phyloP scores from a whole-genome alignment of 2,113 vertebrate genomes.

The Cynopterus brachyotis region DNA sequence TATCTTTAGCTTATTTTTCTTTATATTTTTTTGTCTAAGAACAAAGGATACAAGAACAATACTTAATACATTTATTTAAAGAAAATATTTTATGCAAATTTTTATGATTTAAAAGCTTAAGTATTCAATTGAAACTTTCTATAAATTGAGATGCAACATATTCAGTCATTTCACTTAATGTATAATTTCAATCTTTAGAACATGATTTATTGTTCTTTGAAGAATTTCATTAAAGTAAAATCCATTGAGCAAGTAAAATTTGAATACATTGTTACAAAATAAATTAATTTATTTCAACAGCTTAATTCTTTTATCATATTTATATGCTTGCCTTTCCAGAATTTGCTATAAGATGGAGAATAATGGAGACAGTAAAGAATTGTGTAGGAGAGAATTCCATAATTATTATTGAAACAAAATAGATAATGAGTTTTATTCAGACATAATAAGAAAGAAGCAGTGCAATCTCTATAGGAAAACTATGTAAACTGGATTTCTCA shows the following conservation, averaged over 20 bases:
- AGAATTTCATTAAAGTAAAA: conserved; percentile 87
- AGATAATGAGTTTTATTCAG: conserved; percentile 84
- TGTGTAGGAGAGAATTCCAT: conserved; percentile 77
- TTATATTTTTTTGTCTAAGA: conserved; percentile 71
- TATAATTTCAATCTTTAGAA: conserved; percentile 83
- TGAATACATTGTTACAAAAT: conserved; percentile 84
- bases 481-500: conserved; percentile 74
- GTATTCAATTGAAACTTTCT: conserved; percentile 76
- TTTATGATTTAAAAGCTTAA: conserved; percentile 83
- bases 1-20: conserved; percentile 73
- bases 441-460: conserved; percentile 71
- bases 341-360: conserved; percentile 78
- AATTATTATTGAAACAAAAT: conserved; percentile 87
- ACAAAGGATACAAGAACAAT: conserved; percentile 67
- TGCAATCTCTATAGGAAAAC: conserved; percentile 72
- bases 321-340: conserved; percentile 83
- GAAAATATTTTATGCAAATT: conserved; percentile 80
- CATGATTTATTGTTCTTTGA: conserved; percentile 83
- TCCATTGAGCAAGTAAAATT: conserved; percentile 84
- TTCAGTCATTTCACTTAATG: conserved; percentile 82
- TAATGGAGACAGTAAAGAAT: conserved; percentile 78
- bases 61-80: conserved; percentile 66
- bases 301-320: conserved; percentile 89
- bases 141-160: conserved; percentile 80
- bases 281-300: conserved; percentile 89